Evolutionary conservation across 2,113 vertebrate species (phyloP), one percentile per base, ranked within the genome.

Genomic region (Poicephalus gulielmi): DNA sequence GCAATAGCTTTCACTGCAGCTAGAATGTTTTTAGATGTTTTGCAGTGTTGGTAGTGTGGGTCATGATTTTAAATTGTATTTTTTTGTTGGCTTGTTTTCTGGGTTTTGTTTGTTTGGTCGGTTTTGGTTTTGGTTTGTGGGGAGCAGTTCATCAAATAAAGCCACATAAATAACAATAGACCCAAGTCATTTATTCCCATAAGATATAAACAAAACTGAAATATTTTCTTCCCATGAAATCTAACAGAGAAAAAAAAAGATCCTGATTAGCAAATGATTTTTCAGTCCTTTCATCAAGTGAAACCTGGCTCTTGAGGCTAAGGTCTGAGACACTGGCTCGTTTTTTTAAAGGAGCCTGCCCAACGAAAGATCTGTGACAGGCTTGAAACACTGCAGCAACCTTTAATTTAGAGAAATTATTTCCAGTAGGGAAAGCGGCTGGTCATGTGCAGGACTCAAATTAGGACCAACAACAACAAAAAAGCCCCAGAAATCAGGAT

Each of bases 371-470:
- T 97, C 95, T 97, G 96, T 98, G 97, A 97, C 97, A 98, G 97
- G 95, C 92, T 97, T 98, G 97, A 98, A 98, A 97, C 96, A 95
- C 62, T 95, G 95, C 97, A 98, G 98, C 97, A 97, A 98, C 98
- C 98, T 98, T 98, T 98, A 98, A 98, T 98, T 98, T 98, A 96
- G 95, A 98, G 96, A 98, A 98, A 98, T 98, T 98, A 98, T 98
- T 98, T 98, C 98, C 98, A 97, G 83, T 97, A 97, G 98, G 97
- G 97, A 98, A 98, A 98, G 98, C 88, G 95, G 96, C 97, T 98
- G 97, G 96, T 98, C 96, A 98, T 97, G 92, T 96, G 96, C 95
- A 97, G 89, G 73, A 76, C 92, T 97, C 77, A 85, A 91, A 94
- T 96, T 93, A 94, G 92, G 95, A 97, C 83, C 92, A 95, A 69